These are phyloP conservation scores for Arctia plantaginis DNA, from an alignment of 2,888 invertebrate genomes.

Conservation along the genomic window DNA sequence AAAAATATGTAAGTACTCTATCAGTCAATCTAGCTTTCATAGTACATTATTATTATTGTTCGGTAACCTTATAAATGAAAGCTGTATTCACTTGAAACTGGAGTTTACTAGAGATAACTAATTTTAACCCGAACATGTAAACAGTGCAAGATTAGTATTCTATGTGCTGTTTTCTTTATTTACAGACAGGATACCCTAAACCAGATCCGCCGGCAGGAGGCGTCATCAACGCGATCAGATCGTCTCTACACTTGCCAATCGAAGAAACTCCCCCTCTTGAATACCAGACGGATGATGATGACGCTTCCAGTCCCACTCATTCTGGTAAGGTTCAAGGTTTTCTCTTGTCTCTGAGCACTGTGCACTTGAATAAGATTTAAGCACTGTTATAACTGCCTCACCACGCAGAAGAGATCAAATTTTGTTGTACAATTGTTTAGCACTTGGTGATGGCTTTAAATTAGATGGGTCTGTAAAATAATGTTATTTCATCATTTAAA, in stretches of 20 bases:
- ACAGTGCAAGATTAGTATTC: neutral
- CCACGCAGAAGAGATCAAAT: neutral
- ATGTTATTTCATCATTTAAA: too few species aligned
- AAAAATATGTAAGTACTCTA: too few species aligned
- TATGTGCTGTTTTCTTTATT: constrained; percentile 7
- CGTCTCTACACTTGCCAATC: constrained; percentile 76
- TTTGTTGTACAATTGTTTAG: neutral
- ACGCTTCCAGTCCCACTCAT: constrained; percentile 61
- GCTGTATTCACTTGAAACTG: too few species aligned
- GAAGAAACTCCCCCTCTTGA: constrained; percentile 77
- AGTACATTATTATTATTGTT: too few species aligned
- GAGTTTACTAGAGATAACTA: too few species aligned
- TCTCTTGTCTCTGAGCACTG: neutral
- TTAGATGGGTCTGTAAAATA: neutral
- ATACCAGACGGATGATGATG: constrained; percentile 77
- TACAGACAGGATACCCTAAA: constrained; percentile 76
- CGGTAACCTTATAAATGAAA: too few species aligned
- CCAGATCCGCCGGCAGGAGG: constrained; percentile 56
- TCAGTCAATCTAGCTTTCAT: too few species aligned
- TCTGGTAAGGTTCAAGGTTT: constrained; percentile 53
- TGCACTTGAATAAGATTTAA: neutral
- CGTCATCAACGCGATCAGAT: constrained; percentile 77
- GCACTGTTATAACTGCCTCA: neutral
- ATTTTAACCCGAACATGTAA: too few species aligned
- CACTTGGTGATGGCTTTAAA: neutral